Conservation (phyloP, 2,888 invertebrate genomes). For the Callyntrura sp. region DNA sequence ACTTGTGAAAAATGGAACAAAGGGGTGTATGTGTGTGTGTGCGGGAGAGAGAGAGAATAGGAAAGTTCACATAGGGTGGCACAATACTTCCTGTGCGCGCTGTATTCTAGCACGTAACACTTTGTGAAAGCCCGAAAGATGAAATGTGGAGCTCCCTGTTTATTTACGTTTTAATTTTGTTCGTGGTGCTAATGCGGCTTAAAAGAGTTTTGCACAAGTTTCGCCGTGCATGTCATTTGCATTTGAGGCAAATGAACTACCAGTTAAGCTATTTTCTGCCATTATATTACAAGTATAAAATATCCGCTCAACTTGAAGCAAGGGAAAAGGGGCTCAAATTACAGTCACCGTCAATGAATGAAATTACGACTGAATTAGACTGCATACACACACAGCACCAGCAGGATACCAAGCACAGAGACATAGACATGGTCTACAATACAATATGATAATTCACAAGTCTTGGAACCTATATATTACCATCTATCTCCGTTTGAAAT, state of each 20-base stretch:
- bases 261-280: background rate
- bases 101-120: background rate
- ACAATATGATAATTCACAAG: background rate
- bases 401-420: too few relatives aligned
- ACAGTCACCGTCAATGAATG: too few relatives aligned
- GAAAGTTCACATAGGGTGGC: too few relatives aligned
- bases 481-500: background rate
- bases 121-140: background rate
- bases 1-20: constrained; percentile 33
- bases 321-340: too few relatives aligned
- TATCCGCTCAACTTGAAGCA: too few relatives aligned
- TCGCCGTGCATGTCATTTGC: background rate
- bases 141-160: constrained; percentile 22
- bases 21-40: background rate
- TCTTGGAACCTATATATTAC: background rate
- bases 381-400: too few relatives aligned
- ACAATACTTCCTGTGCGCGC: too few relatives aligned
- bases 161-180: constrained; percentile 2
- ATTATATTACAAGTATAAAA: background rate
- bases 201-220: background rate
- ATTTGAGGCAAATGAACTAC: constrained; percentile 5
- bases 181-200: constrained; percentile 1
- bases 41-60: too few relatives aligned
- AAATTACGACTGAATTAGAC: too few relatives aligned
- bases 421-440: too few relatives aligned